Evolutionary conservation across 2,888 invertebrate species (phyloP), one percentile per base, ranked within the genome.

Genomic region (Apotomis turbidana): DNA sequence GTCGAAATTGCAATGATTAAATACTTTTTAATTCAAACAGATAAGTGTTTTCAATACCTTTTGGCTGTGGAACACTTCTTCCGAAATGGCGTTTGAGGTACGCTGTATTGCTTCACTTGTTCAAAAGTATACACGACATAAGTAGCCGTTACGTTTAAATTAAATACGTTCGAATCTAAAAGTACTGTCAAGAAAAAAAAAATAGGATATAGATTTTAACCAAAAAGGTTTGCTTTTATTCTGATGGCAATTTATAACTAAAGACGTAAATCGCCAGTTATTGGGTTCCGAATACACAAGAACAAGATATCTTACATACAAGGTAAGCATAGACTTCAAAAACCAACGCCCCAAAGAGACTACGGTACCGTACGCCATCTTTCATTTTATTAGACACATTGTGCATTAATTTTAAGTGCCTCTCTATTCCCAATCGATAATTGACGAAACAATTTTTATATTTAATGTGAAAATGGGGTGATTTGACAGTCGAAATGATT

Each of bases 371-470:
- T 55, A 15, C 52, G 46, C 58, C 66, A 67, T 49, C 36, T 44
- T 70, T 27, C 70, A 69, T 60, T 67, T 49, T 2, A 41, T 68
- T 70, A 74, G 61, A 71, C 55, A 70, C 69, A 71, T 71, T 74
- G 75, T 78, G 77, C 77, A 74, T 59, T 57, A 73, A 71, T 70
- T 74, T 70, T 60, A 51, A 59, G 75, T 75, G 76, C 74, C 74
- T 63, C 41, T 62, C 36, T 54, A 58, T 73, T 57, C 15, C 46
- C 60, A 61, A 69, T 64, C 41, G 61, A 62, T 71, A 71, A 71
- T 71, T 71, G 71, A 71, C 71, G 38, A 61, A n/a, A 74, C 9
- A 60, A 41, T 38, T 63, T 58, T 67, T 55, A 57, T 54, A 66
- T 66, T 57, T 66, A 57, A 46, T 54, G 55, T 46, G 64, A 55